These are phyloP conservation scores for Pseudopipra pipra DNA, from an alignment of 2,113 vertebrate genomes.

Conservation along the genomic window DNA sequence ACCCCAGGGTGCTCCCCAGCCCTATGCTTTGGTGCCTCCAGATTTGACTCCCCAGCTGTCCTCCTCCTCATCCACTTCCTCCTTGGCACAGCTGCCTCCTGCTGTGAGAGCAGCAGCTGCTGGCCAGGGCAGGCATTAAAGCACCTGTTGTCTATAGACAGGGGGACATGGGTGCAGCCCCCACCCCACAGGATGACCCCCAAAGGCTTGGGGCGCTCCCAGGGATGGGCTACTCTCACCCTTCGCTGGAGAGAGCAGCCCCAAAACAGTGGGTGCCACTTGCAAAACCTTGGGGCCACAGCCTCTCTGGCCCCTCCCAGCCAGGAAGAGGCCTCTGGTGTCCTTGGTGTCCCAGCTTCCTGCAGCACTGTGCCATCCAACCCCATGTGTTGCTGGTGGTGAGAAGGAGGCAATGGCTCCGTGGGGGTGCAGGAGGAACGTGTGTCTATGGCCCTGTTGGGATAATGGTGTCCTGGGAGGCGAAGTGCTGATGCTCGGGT, in stretches of 20 bases:
- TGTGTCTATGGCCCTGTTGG: not conserved
- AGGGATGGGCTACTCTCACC: fast-evolving
- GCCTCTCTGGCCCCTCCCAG: fast-evolving
- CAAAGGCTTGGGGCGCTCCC: not conserved
- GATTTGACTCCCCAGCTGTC: not conserved
- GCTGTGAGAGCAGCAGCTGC: not conserved
- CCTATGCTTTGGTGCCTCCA: not conserved
- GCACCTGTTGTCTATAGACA: not conserved
- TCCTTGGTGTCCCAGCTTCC: not conserved
- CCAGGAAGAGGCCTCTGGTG: not conserved
- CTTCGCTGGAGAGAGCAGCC: fast-evolving
- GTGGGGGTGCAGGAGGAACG: not conserved
- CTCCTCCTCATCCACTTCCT: not conserved
- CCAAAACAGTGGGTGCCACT: not conserved
- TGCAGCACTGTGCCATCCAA: not conserved
- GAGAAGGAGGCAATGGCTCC: not conserved
- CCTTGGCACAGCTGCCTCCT: not conserved
- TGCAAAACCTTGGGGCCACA: not conserved
- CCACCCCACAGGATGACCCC: not conserved
- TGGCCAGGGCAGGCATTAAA: not conserved
- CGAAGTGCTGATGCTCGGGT: not conserved
- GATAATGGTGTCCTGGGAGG: not conserved
- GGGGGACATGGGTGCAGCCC: not conserved
- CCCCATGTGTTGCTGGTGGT: fast-evolving
- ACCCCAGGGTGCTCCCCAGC: not conserved